Conservation (phyloP, 2,113 vertebrate genomes). For the Oreochromis aureus region DNA sequence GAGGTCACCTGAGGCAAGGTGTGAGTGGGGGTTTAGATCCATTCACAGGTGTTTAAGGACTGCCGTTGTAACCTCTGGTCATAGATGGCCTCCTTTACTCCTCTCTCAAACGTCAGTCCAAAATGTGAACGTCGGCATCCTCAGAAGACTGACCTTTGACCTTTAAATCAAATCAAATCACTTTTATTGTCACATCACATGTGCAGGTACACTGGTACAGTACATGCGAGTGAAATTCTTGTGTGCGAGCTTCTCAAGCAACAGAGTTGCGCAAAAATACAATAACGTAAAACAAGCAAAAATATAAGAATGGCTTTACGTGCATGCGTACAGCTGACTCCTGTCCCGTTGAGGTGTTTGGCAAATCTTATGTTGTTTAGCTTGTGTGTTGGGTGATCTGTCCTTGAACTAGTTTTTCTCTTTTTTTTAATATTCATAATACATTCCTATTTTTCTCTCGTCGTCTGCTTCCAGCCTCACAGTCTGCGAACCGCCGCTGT, state of each 20-base stretch:
- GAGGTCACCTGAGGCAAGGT: neutral
- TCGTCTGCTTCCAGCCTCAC: neutral
- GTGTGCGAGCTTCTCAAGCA: too few relatives aligned
- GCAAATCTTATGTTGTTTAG: neutral
- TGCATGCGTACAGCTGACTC: neutral
- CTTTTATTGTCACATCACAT: too few relatives aligned
- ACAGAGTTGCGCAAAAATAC: too few relatives aligned
- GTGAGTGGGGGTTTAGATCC: neutral
- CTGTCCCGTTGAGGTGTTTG: neutral
- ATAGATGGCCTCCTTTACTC: neutral
- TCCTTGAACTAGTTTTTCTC: neutral
- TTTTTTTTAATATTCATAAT: neutral
- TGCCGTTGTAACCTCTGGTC: neutral
- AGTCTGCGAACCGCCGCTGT: neutral
- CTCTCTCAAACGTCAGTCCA: neutral
- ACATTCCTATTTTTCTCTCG: neutral
- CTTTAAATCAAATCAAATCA: too few relatives aligned
- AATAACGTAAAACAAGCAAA: too few relatives aligned
- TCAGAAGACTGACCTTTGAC: neutral
- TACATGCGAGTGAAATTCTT: too few relatives aligned
- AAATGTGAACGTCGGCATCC: fast-evolving
- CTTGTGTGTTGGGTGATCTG: neutral
- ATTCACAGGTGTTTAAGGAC: neutral
- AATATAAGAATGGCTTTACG: too few relatives aligned
- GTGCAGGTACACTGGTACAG: too few relatives aligned